phyloP scores from a whole-genome alignment of 2,888 invertebrate genomes.

The Apamea epomidion region DNA sequence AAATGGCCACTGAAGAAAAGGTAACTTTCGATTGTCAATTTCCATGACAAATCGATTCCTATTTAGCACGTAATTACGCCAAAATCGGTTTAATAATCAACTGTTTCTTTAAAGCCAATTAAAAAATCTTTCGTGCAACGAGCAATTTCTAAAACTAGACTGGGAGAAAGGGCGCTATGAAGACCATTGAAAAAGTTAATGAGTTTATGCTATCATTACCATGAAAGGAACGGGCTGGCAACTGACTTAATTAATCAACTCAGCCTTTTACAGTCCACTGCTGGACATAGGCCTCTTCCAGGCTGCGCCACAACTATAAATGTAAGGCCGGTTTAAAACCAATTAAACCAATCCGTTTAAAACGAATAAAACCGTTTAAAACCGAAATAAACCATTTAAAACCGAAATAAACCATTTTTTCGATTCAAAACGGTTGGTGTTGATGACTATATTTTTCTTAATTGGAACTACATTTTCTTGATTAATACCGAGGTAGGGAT shows the following conservation, averaged over 20 bases:
- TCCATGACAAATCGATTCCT: conserved; percentile 16
- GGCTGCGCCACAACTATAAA: too few species aligned
- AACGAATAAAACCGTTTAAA: too few species aligned
- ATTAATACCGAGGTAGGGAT: too few species aligned
- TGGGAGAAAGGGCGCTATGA: conserved; percentile 22
- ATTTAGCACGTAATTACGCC: conserved; percentile 11
- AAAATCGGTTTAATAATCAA: conserved; percentile 19
- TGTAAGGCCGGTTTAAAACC: too few species aligned
- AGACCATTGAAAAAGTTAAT: background rate
- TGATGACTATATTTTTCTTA: too few species aligned
- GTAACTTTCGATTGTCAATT: background rate
- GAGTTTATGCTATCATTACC: background rate
- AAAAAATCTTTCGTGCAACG: conserved; percentile 31
- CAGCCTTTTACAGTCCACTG: too few species aligned
- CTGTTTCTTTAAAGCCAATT: background rate
- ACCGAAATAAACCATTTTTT: too few species aligned
- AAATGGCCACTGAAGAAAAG: background rate
- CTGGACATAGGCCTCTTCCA: too few species aligned
- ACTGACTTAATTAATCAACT: background rate
- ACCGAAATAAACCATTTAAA: too few species aligned
- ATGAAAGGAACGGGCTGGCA: background rate
- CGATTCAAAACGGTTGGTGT: too few species aligned
- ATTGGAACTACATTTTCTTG: too few species aligned
- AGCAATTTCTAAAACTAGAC: background rate
- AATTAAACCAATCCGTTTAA: too few species aligned